Conservation (phyloP, 2,888 invertebrate genomes). For the Listrodromus nycthemerus region DNA sequence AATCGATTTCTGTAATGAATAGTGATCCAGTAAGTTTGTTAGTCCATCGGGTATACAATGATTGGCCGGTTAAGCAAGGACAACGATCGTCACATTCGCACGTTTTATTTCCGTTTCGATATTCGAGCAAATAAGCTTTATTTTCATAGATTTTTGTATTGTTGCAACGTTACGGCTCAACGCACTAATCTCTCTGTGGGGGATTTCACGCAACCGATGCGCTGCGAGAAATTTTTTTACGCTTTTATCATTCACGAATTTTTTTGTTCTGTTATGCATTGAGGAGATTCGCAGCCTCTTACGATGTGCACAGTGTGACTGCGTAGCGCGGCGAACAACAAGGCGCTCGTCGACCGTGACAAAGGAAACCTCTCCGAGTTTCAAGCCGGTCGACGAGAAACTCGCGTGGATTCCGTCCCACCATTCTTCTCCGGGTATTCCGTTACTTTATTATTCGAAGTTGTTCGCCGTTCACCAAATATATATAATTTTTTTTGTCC, state of each 20-base stretch:
- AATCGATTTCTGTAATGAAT: not conserved
- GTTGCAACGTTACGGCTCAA: not conserved
- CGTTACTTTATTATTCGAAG: slow-evolving; percentile 11
- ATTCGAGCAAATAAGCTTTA: not conserved
- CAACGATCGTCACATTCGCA: not conserved
- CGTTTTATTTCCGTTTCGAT: no score
- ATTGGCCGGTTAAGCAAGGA: not conserved
- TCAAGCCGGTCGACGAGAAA: slow-evolving; percentile 5
- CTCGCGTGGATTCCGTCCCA: slow-evolving; percentile 45
- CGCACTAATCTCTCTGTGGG: not conserved
- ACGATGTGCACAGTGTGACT: slow-evolving; percentile 43
- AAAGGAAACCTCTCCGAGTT: slow-evolving; percentile 50
- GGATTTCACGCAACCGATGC: not conserved
- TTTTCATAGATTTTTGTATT: not conserved
- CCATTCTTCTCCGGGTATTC: slow-evolving; percentile 26
- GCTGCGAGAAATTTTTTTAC: not conserved
- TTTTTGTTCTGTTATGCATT: slow-evolving; percentile 21
- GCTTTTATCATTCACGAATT: not conserved
- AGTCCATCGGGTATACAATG: not conserved
- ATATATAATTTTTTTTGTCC: not conserved
- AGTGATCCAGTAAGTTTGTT: not conserved
- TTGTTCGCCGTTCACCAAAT: not conserved
- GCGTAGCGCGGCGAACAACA: slow-evolving; percentile 56
- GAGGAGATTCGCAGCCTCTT: slow-evolving; percentile 11
- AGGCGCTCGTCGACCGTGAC: slow-evolving; percentile 56